Evolutionary conservation across 2,888 invertebrate genomes (phyloP).

Genomic region (Aleiodes alternator): DNA sequence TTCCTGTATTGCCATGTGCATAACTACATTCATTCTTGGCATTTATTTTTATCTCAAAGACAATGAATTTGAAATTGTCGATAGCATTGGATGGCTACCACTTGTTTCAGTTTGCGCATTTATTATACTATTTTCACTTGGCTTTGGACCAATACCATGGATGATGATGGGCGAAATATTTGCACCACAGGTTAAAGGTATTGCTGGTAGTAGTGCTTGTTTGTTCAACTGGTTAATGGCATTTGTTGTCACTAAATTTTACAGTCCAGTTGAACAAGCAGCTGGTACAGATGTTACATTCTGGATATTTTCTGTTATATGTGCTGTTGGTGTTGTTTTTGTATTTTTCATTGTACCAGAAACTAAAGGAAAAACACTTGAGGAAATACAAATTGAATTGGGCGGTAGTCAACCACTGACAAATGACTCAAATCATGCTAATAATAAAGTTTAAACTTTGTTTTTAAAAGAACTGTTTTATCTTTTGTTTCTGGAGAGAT

Average conservation of each 20-base stretch:
- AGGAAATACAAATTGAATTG: constrained; percentile 75
- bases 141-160: constrained; percentile 93
- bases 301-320: constrained; percentile 85
- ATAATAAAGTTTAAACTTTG: background rate
- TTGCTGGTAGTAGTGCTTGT: constrained; percentile 86
- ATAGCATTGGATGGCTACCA: constrained; percentile 84
- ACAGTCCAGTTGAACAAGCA: constrained; percentile 77
- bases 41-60: constrained; percentile 79
- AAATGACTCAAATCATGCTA: background rate
- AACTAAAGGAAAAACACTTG: constrained; percentile 76
- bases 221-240: constrained; percentile 89
- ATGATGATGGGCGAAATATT: constrained; percentile 90
- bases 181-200: constrained; percentile 85
- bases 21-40: constrained; percentile 84
- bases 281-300: constrained; percentile 83
- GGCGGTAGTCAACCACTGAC: constrained; percentile 48
- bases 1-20: constrained; percentile 83
- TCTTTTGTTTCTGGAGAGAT: background rate
- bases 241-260: constrained; percentile 87
- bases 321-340: constrained; percentile 81
- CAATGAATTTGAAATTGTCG: constrained; percentile 73
- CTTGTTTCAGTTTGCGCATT: constrained; percentile 85
- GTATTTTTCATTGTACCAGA: constrained; percentile 81
- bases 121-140: constrained; percentile 88
- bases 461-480: background rate